These are phyloP conservation scores for Acrocephalus scirpaceus DNA, from an alignment of 2,797 vertebrate genomes.

Conservation along the genomic window DNA sequence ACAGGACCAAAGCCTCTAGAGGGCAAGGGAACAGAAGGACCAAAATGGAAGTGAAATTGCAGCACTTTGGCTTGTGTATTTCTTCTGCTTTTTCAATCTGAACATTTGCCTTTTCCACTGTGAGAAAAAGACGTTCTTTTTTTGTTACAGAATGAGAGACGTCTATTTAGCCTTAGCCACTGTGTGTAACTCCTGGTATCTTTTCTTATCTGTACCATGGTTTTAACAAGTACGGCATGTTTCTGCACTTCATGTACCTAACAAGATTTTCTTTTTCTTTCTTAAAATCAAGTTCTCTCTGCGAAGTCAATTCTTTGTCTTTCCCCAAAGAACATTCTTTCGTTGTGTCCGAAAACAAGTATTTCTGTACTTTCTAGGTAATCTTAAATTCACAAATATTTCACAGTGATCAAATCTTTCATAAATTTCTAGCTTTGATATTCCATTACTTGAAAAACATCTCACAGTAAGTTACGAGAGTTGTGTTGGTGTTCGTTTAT, in stretches of 20 bases:
- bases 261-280: background rate
- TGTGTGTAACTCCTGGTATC: background rate
- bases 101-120: background rate
- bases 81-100: background rate
- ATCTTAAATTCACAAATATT: background rate
- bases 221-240: background rate
- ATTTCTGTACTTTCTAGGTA: background rate
- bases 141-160: background rate
- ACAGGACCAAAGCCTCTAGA: background rate
- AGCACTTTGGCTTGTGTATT: background rate
- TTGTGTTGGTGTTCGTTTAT: background rate
- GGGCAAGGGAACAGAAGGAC: background rate
- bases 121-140: background rate
- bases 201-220: background rate
- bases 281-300: background rate
- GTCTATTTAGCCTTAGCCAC: background rate
- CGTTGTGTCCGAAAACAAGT: background rate
- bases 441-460: background rate
- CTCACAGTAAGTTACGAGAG: background rate
- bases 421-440: background rate
- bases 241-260: background rate
- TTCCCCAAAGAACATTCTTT: background rate
- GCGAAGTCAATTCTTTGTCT: fast-evolving
- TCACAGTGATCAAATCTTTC: background rate
- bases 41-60: background rate